phyloP scores from a whole-genome alignment of 2,888 invertebrate species.

The Dusona sp. region DNA sequence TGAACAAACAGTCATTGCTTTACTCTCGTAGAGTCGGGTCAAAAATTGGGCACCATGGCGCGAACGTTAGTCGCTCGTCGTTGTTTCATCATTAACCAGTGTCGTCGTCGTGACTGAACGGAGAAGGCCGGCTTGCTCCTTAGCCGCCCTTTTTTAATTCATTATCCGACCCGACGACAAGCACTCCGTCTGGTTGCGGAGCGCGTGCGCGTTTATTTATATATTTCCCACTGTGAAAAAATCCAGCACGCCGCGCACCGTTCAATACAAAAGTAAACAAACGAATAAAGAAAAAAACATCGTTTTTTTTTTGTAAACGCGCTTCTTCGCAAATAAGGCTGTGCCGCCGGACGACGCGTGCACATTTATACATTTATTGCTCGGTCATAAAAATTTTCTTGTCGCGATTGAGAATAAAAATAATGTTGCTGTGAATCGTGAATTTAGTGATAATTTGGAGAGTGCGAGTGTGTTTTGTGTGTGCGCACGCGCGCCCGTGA shows the following conservation, averaged over 20 bases:
- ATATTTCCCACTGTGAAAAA: background rate
- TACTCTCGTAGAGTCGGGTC: constrained; percentile 72
- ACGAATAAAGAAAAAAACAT: background rate
- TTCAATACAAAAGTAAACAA: constrained; percentile 5
- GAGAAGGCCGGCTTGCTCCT: constrained; percentile 81
- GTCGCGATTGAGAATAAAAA: background rate
- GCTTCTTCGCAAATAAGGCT: background rate
- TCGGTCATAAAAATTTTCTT: background rate
- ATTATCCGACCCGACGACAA: constrained; percentile 1
- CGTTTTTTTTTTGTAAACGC: background rate
- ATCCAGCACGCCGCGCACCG: background rate
- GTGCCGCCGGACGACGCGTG: background rate
- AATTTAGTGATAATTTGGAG: background rate
- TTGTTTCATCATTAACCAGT: constrained; percentile 64
- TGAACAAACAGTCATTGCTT: background rate
- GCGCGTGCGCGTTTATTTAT: background rate
- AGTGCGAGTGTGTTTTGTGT: background rate
- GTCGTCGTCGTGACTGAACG: constrained; percentile 83
- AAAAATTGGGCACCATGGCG: constrained; percentile 82
- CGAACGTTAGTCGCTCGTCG: constrained; percentile 74
- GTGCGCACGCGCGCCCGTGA: background rate
- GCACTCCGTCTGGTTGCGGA: background rate
- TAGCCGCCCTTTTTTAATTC: constrained; percentile 70
- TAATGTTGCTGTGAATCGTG: background rate
- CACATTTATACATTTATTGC: background rate